Conservation (phyloP, 2,888 invertebrate genomes). For the Protodeltote pygarga region DNA sequence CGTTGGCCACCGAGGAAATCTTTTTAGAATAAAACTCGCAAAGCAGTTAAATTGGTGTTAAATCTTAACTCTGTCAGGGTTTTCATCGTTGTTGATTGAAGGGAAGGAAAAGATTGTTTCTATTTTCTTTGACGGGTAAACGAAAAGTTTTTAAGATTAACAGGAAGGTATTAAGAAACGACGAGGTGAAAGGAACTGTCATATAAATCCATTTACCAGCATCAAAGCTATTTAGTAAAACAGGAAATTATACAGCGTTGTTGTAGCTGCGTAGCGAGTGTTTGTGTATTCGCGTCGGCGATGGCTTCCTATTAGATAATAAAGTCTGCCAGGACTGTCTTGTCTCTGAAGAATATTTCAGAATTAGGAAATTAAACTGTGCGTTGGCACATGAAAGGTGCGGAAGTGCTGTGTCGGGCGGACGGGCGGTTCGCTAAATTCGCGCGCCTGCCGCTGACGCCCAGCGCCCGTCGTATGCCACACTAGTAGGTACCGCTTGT, state of each 20-base stretch:
- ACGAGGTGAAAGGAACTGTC: conserved; percentile 58
- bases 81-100: conserved; percentile 24
- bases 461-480: conserved; percentile 15
- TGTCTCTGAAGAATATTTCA: conserved; percentile 75
- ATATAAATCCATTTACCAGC: conserved; percentile 72
- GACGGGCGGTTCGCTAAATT: conserved; percentile 45
- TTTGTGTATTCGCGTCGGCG: conserved; percentile 72
- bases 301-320: conserved; percentile 83
- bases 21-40: conserved; percentile 38
- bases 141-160: conserved; percentile 7
- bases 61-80: conserved; percentile 35
- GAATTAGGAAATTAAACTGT: conserved; percentile 85
- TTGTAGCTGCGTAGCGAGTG: conserved; percentile 65
- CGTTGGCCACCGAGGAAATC: conserved; percentile 61
- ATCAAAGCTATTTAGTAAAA: conserved; percentile 79
- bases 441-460: conserved; percentile 53
- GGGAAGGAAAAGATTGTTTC: conserved; percentile 4
- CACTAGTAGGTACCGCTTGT: no score
- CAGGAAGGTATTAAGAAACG: conserved; percentile 43
- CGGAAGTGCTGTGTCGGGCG: conserved; percentile 64
- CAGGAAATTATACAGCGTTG: conserved; percentile 82
- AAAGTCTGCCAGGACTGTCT: conserved; percentile 73
- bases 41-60: conserved; percentile 22
- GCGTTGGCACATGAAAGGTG: conserved; percentile 73
- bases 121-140: conserved; percentile 7